phyloP scores from a whole-genome alignment of 2,797 vertebrate genomes.

The Onychomys torridus region DNA sequence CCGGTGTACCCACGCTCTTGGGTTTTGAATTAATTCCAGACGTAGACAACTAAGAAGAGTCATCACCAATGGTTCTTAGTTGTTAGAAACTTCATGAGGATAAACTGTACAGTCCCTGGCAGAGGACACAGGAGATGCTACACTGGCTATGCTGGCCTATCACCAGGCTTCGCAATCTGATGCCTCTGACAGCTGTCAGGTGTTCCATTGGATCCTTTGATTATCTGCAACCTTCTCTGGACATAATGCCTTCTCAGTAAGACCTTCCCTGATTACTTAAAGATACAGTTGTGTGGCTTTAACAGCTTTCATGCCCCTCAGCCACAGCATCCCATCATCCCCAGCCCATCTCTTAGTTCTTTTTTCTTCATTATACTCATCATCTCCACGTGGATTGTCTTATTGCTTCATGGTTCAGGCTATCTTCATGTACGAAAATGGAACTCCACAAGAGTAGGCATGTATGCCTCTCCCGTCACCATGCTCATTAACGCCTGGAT shows the following conservation, averaged over 20 bases:
- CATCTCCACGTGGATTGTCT: background rate
- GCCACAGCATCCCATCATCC: background rate
- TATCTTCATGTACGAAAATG: background rate
- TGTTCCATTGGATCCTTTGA: background rate
- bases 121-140: background rate
- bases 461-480: background rate
- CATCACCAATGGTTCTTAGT: background rate
- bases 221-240: background rate
- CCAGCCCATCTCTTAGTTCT: no score
- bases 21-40: background rate
- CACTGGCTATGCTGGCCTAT: background rate
- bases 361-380: background rate
- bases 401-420: background rate
- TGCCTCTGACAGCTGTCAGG: background rate
- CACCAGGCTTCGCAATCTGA: conserved; percentile 15
- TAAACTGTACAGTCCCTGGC: background rate
- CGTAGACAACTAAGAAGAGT: background rate
- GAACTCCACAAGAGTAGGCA: background rate
- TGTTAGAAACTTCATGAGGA: background rate
- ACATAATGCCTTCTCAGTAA: background rate
- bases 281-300: rapidly evolving
- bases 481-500: background rate
- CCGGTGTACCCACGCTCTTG: background rate
- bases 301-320: rapidly evolving
- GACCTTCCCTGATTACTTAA: background rate